These are phyloP conservation scores for Drosophila paranaensis DNA, from an alignment of 2,888 invertebrate genomes.

Conservation along the genomic window DNA sequence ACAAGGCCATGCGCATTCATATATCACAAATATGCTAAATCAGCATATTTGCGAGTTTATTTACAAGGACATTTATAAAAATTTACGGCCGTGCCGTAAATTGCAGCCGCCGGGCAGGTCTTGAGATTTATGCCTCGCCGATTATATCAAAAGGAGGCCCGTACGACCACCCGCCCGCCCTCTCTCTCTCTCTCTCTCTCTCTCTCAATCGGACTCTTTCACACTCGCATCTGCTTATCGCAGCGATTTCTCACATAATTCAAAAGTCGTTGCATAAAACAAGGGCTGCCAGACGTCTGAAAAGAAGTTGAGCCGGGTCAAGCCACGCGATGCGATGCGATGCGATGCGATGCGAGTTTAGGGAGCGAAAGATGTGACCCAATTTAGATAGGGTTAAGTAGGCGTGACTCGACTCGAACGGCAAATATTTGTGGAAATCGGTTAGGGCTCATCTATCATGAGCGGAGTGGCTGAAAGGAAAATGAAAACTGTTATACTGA, in stretches of 20 bases:
- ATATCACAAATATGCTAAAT: slow-evolving; percentile 79
- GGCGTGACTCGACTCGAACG: slow-evolving; percentile 16
- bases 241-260: slow-evolving; percentile 72
- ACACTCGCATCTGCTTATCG: slow-evolving; percentile 36
- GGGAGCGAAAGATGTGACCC: slow-evolving; percentile 51
- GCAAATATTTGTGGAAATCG: background rate
- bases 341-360: slow-evolving; percentile 7
- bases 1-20: slow-evolving; percentile 56
- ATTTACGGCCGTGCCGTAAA: slow-evolving; percentile 77
- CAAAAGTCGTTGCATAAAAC: slow-evolving; percentile 61
- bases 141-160: slow-evolving; percentile 60
- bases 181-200: background rate
- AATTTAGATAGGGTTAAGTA: slow-evolving; percentile 42
- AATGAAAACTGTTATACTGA: background rate
- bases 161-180: background rate
- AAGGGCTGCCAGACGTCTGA: slow-evolving; percentile 28
- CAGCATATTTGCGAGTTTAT: slow-evolving; percentile 80
- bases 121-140: slow-evolving; percentile 76
- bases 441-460: background rate
- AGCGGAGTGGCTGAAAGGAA: background rate
- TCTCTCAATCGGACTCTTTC: background rate
- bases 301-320: slow-evolving; percentile 52
- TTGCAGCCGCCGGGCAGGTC: slow-evolving; percentile 80
- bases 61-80: slow-evolving; percentile 81
- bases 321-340: slow-evolving; percentile 17